Conservation (phyloP, 2,113 vertebrate genomes). For the Embiotoca jacksoni region DNA sequence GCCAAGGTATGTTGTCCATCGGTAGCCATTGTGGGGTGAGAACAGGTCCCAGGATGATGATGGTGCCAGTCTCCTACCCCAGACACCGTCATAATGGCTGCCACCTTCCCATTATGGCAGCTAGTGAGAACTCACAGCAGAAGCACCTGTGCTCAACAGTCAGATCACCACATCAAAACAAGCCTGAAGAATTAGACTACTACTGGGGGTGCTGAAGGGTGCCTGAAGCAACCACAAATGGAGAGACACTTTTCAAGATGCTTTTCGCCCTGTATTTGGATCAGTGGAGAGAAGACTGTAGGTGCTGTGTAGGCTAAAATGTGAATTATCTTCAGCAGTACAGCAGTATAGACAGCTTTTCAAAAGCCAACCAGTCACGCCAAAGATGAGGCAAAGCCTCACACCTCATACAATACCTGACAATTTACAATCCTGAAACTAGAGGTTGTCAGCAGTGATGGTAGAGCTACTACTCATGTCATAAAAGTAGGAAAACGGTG, state of each 20-base stretch:
- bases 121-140: conserved; percentile 29
- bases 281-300: conserved; percentile 7
- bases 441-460: not conserved
- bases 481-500: not conserved
- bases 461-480: too few species aligned
- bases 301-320: not conserved
- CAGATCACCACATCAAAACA: conserved; percentile 72
- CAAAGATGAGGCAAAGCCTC: not conserved
- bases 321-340: not conserved
- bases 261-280: conserved; percentile 6
- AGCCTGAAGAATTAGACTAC: conserved; percentile 35
- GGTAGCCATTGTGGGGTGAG: conserved; percentile 5
- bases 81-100: conserved; percentile 54
- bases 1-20: not conserved
- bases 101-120: conserved; percentile 64
- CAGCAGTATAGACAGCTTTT: not conserved
- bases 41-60: conserved; percentile 18
- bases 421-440: not conserved
- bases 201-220: conserved; percentile 25
- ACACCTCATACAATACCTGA: not conserved
- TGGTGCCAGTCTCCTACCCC: conserved; percentile 49
- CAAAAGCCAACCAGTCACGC: not conserved
- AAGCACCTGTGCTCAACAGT: conserved; percentile 78
- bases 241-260: conserved; percentile 24
- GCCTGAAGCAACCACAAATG: conserved; percentile 40